These are phyloP conservation scores for Apamea anceps DNA, from an alignment of 2,888 invertebrate genomes.

Conservation along the genomic window DNA sequence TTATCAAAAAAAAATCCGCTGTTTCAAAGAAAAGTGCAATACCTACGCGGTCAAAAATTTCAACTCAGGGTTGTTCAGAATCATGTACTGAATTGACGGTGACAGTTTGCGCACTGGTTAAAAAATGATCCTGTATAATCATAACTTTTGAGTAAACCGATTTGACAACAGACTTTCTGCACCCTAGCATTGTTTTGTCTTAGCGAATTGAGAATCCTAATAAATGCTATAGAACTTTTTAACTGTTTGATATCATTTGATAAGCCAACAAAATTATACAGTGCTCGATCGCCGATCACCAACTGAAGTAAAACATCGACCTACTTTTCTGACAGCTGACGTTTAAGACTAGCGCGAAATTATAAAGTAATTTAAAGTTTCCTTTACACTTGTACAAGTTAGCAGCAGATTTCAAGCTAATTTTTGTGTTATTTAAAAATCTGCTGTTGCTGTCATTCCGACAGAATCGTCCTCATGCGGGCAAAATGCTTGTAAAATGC, in stretches of 20 bases:
- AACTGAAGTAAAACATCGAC: slow-evolving; percentile 41
- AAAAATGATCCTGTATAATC: no score
- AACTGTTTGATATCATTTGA: not conserved
- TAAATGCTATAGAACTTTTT: not conserved
- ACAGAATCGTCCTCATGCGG: not conserved
- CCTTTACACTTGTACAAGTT: slow-evolving; percentile 1
- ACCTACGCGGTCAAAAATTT: no score
- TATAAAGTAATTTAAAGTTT: slow-evolving; percentile 44
- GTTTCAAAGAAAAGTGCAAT: no score
- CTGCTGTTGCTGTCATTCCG: not conserved
- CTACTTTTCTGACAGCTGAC: slow-evolving; percentile 40
- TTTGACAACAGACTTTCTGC: not conserved
- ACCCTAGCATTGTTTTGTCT: not conserved
- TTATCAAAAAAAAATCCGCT: no score
- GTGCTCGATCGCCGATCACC: not conserved
- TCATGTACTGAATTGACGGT: no score
- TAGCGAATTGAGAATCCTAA: not conserved
- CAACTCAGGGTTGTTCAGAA: no score
- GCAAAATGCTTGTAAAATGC: not conserved
- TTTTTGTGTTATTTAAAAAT: slow-evolving; percentile 4
- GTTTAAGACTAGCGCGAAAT: slow-evolving; percentile 43
- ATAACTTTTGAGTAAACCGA: not conserved
- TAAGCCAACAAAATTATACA: not conserved
- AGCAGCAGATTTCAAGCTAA: not conserved
- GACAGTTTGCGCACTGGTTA: no score